Percentiles rank a stretch among this genome's conserved stretches.
Conservation (phyloP, 2,113 vertebrate species). For the Mastomys natalensis region DNA sequence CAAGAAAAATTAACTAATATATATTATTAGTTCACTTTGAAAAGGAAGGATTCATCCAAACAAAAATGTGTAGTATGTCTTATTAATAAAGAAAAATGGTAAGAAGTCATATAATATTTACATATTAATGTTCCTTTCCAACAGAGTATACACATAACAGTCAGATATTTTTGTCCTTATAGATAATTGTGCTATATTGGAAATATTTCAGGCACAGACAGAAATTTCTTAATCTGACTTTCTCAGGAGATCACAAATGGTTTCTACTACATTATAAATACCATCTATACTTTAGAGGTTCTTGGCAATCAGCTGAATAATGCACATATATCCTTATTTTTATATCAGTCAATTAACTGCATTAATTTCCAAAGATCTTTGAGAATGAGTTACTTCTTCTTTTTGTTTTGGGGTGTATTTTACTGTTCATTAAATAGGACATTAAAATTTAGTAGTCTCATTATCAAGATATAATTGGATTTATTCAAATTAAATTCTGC, state of each 20-base stretch:
- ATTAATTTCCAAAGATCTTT: conserved; percentile 65
- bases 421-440: conserved; percentile 76
- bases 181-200: neutral
- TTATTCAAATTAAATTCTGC: conserved; percentile 78
- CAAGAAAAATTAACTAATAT: neutral
- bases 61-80: neutral
- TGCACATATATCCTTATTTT: conserved; percentile 27
- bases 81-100: neutral
- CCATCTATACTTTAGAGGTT: neutral
- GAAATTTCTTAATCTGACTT: neutral
- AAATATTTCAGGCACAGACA: neutral
- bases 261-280: neutral
- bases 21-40: neutral
- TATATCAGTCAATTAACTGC: conserved; percentile 69
- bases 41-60: neutral
- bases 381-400: conserved; percentile 57
- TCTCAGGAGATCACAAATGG: neutral
- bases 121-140: neutral
- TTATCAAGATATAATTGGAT: conserved; percentile 80
- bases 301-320: conserved; percentile 53
- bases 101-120: neutral
- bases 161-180: neutral
- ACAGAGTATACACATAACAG: neutral
- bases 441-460: conserved; percentile 77
- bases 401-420: conserved; percentile 75